These are phyloP conservation scores for Drosophila mayaguana DNA, from an alignment of 2,888 invertebrate genomes.

Conservation along the genomic window DNA sequence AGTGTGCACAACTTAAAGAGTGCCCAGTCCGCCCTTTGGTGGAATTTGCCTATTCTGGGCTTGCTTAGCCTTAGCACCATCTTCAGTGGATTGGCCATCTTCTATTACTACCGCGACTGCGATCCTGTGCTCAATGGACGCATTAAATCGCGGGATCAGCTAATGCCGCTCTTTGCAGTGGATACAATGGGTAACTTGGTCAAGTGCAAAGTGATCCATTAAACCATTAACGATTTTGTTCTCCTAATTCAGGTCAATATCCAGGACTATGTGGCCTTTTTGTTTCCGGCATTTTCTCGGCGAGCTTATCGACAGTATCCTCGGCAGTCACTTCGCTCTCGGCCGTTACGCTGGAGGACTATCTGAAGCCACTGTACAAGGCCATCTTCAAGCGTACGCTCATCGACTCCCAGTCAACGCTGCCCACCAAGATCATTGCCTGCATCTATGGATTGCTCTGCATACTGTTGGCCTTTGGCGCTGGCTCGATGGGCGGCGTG, in stretches of 20 bases:
- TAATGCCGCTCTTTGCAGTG: constrained; percentile 92
- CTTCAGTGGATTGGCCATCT: constrained; percentile 93
- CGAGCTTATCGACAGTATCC: constrained; percentile 95
- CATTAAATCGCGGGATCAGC: constrained; percentile 90
- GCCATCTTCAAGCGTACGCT: constrained; percentile 84
- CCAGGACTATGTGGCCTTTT: constrained; percentile 96
- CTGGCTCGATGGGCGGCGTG: constrained; percentile 92
- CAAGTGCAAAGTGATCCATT: not conserved
- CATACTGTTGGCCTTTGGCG: constrained; percentile 92
- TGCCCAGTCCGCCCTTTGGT: constrained; percentile 91
- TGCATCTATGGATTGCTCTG: constrained; percentile 91
- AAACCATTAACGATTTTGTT: not conserved
- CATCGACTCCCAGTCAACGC: constrained; percentile 85
- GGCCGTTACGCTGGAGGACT: constrained; percentile 95
- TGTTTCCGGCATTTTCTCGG: constrained; percentile 96
- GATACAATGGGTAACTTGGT: constrained; percentile 88
- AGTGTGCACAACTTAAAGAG: constrained; percentile 90
- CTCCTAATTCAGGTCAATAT: constrained; percentile 82
- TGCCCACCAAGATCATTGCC: constrained; percentile 89
- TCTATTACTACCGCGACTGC: constrained; percentile 92
- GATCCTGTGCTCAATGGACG: constrained; percentile 89
- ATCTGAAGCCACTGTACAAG: constrained; percentile 88
- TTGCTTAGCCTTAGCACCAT: constrained; percentile 90
- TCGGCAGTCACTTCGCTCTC: constrained; percentile 96
- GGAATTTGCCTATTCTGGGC: constrained; percentile 92